Conservation (phyloP, 1,140 invertebrate species). For the Ditylenchus dipsaci region DNA sequence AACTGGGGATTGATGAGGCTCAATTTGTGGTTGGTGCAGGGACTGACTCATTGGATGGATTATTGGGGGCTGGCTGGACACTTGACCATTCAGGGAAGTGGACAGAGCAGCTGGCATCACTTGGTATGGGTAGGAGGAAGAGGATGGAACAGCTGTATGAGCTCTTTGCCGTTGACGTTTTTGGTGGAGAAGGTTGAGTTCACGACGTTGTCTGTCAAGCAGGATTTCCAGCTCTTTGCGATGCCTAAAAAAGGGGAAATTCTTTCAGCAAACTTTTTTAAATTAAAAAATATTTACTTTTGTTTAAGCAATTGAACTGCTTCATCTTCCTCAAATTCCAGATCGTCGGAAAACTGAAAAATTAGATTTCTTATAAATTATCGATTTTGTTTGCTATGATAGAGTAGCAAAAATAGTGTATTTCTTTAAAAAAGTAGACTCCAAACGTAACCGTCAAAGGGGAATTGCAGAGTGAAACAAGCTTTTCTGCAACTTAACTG, state of each 20-base stretch:
- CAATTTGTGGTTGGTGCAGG: background rate
- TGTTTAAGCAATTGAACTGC: conserved; percentile 25
- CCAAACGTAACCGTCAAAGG: too few species aligned
- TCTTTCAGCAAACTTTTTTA: background rate
- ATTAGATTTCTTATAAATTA: background rate
- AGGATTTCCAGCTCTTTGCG: conserved; percentile 33
- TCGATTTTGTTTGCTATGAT: too few species aligned
- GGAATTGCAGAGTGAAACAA: too few species aligned
- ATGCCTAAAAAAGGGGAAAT: conserved; percentile 19
- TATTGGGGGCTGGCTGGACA: background rate
- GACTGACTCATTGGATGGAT: background rate
- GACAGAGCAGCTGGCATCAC: background rate
- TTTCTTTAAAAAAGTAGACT: too few species aligned
- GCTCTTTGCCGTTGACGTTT: conserved; percentile 29
- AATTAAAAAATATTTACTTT: conserved; percentile 7
- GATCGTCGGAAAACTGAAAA: conserved; percentile 38
- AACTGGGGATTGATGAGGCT: background rate
- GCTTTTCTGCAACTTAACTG: too few species aligned
- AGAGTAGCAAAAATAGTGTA: too few species aligned
- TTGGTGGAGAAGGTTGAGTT: conserved; percentile 19
- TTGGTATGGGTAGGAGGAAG: background rate
- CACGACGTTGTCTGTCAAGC: conserved; percentile 34
- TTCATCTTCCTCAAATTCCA: conserved; percentile 34
- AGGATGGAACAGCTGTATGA: conserved; percentile 15
- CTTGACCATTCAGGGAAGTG: background rate